Evolutionary conservation across 35 echinoderm and acorn worm genomes (phyloP).

Genomic region (Apostichopus japonicus): DNA sequence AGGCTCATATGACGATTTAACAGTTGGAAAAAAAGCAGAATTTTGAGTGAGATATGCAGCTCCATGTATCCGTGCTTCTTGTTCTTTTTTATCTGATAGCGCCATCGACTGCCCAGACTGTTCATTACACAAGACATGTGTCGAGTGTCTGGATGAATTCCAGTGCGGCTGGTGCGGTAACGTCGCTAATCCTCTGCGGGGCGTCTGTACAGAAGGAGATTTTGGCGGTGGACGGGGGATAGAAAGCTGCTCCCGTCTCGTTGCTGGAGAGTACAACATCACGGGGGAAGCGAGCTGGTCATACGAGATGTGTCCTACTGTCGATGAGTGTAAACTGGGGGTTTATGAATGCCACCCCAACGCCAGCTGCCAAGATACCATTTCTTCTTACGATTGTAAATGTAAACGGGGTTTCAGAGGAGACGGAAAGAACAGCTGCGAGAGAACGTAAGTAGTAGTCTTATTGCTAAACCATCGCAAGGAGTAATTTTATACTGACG

Average conservation of each 20-base stretch:
- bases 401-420: constrained; percentile 90
- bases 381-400: constrained; percentile 62
- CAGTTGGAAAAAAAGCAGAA: too few species aligned
- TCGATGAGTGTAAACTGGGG: constrained; percentile 77
- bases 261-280: constrained; percentile 55
- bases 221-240: constrained; percentile 58
- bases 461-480: too few species aligned
- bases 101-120: constrained; percentile 52
- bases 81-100: not conserved
- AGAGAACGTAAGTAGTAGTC: constrained; percentile 75
- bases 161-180: constrained; percentile 98
- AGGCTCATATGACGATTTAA: too few species aligned
- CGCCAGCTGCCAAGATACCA: constrained; percentile 76
- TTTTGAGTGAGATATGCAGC: too few species aligned
- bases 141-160: constrained; percentile 70
- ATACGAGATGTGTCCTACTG: constrained; percentile 70
- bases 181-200: constrained; percentile 62
- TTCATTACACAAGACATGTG: constrained; percentile 63
- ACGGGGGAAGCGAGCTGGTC: constrained; percentile 61
- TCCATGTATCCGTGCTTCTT: too few species aligned
- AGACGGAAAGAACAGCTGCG: constrained; percentile 65
- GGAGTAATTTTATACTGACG: too few species aligned
- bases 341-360: constrained; percentile 72
- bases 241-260: constrained; percentile 39
- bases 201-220: constrained; percentile 72